Evolutionary conservation across 2,797 vertebrate genomes (phyloP).

Genomic region (Tinamus major): DNA sequence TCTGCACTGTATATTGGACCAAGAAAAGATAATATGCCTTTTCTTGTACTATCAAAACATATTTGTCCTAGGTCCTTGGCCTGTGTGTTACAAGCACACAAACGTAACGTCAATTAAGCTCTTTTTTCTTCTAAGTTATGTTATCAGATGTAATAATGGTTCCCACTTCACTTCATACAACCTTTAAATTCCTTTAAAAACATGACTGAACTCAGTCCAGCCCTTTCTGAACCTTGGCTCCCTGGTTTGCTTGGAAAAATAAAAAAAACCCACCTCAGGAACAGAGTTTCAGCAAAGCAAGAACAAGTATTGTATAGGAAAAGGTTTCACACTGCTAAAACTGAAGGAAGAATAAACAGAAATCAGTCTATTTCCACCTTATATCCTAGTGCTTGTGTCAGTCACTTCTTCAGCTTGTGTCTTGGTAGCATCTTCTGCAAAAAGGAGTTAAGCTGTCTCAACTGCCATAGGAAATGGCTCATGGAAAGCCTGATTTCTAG

Average conservation of each 20-base stretch:
- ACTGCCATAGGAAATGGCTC: neutral
- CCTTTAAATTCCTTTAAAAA: neutral
- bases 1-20: neutral
- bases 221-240: neutral
- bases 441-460: neutral
- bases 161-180: neutral
- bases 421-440: neutral
- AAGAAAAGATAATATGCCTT: neutral
- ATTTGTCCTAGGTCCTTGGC: neutral
- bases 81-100: neutral
- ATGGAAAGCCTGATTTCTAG: neutral
- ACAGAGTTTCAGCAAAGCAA: neutral
- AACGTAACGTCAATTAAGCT: neutral
- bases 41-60: neutral
- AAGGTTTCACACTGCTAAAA: neutral
- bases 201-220: neutral
- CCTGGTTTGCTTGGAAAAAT: neutral
- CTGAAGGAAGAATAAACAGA: neutral
- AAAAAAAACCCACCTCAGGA: neutral
- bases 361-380: neutral
- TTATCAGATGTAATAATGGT: neutral
- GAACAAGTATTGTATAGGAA: neutral
- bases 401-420: neutral
- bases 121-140: rapidly evolving
- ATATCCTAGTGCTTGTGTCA: neutral